A percentile compares a stretch with the other conserved stretches of the same genome.
Evolutionary conservation across 2,113 vertebrate species (phyloP).

Genomic region (Brevimyrus niger): DNA sequence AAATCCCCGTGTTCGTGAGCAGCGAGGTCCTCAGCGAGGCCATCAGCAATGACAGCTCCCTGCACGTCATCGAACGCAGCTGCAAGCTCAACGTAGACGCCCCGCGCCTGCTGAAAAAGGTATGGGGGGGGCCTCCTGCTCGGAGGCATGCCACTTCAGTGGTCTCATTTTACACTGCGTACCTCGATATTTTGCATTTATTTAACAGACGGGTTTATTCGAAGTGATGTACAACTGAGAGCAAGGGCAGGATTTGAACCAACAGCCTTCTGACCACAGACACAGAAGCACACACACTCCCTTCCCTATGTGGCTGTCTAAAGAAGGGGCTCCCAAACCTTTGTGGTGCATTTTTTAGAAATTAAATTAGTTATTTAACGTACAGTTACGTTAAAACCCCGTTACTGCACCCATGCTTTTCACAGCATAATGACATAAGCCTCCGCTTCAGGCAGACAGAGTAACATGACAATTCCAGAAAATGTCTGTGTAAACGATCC

Average conservation of each 20-base stretch:
- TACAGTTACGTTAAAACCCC: neutral
- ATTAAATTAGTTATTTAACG: neutral
- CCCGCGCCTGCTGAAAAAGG: conserved; percentile 72
- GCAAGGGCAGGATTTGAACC: neutral
- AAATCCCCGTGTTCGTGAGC: conserved; percentile 72
- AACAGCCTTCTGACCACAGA: neutral
- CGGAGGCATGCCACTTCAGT: neutral
- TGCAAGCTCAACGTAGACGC: conserved; percentile 71
- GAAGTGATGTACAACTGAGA: neutral
- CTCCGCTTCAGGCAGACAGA: neutral
- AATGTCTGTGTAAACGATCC: neutral
- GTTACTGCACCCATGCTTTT: neutral
- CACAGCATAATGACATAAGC: neutral
- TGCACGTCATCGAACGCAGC: conserved; percentile 67
- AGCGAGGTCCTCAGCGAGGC: conserved; percentile 63
- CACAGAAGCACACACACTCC: neutral
- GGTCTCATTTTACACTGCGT: neutral
- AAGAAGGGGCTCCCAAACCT: neutral
- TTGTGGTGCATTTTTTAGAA: neutral
- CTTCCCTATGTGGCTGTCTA: neutral
- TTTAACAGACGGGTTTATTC: neutral
- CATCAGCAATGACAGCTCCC: conserved; percentile 55
- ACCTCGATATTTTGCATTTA: neutral
- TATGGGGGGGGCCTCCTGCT: conserved; percentile 19
- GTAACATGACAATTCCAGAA: neutral